A percentile compares a stretch with the other conserved stretches of the same genome.
phyloP scores from a whole-genome alignment of 2,888 invertebrate species.

The Seira musarum region DNA sequence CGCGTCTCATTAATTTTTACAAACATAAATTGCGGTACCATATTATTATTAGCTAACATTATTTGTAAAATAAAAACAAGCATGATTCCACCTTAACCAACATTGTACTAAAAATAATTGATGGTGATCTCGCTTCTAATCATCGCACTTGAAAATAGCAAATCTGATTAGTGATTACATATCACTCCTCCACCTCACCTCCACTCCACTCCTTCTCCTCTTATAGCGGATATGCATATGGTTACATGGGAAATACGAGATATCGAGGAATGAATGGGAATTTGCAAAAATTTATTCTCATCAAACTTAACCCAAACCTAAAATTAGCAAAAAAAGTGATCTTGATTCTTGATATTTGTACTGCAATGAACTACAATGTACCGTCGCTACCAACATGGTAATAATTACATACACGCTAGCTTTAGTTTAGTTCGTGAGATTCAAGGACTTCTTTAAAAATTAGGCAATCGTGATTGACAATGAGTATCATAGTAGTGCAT shows the following conservation, averaged over 20 bases:
- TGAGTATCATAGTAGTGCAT: background rate
- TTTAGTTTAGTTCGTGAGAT: background rate
- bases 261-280: background rate
- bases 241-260: slow-evolving; percentile 10
- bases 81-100: background rate
- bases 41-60: background rate
- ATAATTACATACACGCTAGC: slow-evolving; percentile 12
- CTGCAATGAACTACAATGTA: background rate
- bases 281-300: slow-evolving; percentile 2
- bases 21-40: background rate
- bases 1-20: slow-evolving; percentile 17
- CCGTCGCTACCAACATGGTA: slow-evolving; percentile 10
- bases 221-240: slow-evolving; percentile 17
- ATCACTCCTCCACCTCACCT: background rate
- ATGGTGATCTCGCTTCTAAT: background rate
- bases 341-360: slow-evolving; percentile 2
- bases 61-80: slow-evolving; percentile 15
- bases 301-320: background rate
- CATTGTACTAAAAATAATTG: background rate
- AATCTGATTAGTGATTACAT: background rate
- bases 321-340: background rate
- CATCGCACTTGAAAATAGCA: background rate
- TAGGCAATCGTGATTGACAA: slow-evolving; percentile 15
- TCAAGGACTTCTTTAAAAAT: slow-evolving; percentile 13
- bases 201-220: too few relatives aligned